Percentiles rank a stretch among this genome's conserved stretches.
Conservation (phyloP, 2,113 vertebrate species). For the Nettapus auritus region DNA sequence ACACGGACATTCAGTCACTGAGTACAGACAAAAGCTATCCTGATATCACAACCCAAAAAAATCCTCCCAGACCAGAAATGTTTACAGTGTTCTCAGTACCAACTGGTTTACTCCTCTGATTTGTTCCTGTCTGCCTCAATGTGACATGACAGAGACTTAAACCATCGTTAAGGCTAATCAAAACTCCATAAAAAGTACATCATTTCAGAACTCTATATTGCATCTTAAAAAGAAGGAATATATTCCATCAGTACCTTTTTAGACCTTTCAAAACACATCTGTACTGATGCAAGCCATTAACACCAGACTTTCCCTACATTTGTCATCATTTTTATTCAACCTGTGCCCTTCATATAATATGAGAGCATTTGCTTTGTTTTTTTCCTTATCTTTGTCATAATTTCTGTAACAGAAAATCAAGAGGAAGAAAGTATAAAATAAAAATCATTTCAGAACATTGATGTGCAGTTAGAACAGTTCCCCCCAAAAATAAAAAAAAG, state of each 20-base stretch:
- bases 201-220: background rate
- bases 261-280: background rate
- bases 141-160: background rate
- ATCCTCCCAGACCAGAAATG: background rate
- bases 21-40: background rate
- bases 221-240: no score
- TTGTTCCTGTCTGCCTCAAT: background rate
- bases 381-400: background rate
- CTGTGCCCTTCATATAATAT: background rate
- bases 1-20: background rate
- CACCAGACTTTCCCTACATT: background rate
- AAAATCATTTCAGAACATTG: background rate
- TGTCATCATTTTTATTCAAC: background rate
- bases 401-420: background rate
- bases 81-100: background rate
- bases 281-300: background rate
- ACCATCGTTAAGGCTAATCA: background rate
- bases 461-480: background rate
- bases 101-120: background rate
- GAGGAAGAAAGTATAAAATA: background rate
- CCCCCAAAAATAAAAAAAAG: fast-evolving
- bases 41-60: background rate
- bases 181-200: background rate
- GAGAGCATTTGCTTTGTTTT: background rate
- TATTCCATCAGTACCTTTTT: background rate